phyloP scores from a whole-genome alignment of 2,113 vertebrate species.

The Hydropotes inermis region DNA sequence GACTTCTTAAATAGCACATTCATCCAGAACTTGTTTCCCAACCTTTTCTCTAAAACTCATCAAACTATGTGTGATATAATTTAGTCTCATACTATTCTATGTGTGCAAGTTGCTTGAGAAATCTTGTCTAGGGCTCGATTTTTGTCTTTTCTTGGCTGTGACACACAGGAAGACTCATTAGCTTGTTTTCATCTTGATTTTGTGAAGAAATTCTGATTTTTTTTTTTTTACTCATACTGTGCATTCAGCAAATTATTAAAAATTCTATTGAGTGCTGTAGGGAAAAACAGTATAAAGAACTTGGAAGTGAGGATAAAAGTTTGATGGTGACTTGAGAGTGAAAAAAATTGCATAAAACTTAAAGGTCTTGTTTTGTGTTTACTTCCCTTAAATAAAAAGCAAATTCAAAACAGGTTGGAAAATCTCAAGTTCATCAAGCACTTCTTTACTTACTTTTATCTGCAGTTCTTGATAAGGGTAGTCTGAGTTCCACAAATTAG shows the following conservation, averaged over 20 bases:
- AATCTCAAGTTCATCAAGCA: neutral
- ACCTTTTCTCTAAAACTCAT: neutral
- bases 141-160: neutral
- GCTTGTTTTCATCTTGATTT: neutral
- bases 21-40: neutral
- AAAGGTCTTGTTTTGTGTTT: neutral
- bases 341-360: neutral
- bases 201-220: neutral
- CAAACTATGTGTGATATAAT: neutral
- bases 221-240: neutral
- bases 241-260: neutral
- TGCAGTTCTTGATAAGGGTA: neutral
- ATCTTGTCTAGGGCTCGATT: neutral
- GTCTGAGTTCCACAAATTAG: neutral
- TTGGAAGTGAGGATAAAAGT: neutral
- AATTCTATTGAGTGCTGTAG: neutral
- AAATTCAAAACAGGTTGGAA: neutral
- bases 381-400: neutral
- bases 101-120: neutral
- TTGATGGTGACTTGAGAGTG: accelerated
- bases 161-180: neutral
- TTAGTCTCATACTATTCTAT: neutral
- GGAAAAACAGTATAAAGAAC: neutral
- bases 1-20: neutral
- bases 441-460: neutral